Evolutionary conservation across 2,113 vertebrate species (phyloP).

Genomic region (Oryzias javanicus): DNA sequence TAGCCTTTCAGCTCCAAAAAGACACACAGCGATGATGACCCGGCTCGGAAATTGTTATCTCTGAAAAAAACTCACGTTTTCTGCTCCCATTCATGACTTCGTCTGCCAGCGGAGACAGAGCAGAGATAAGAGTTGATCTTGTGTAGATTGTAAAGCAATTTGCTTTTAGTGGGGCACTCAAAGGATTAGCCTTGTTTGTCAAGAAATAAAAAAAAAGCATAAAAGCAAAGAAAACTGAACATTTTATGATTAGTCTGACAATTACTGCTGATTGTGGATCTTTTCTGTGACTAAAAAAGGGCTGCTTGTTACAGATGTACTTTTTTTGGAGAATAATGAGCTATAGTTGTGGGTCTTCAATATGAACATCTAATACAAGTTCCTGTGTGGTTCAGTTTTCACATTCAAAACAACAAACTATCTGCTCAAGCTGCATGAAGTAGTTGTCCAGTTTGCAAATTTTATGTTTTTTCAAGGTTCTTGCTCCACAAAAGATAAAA

Average conservation of each 20-base stretch:
- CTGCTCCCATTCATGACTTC: slow-evolving; percentile 14
- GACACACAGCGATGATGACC: slow-evolving; percentile 24
- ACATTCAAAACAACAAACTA: too few relatives aligned
- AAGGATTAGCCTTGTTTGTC: slow-evolving; percentile 2
- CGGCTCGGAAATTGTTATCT: slow-evolving; percentile 9
- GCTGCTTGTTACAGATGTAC: too few relatives aligned
- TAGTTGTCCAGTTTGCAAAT: slow-evolving; percentile 10
- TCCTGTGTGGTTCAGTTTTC: slow-evolving; percentile 19
- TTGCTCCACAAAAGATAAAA: slow-evolving; percentile 1
- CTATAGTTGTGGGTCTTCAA: slow-evolving; percentile 12
- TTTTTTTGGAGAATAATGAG: slow-evolving; percentile 1
- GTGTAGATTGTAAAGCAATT: slow-evolving; percentile 1
- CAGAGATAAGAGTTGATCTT: slow-evolving; percentile 1
- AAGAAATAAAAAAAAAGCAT: slow-evolving; percentile 3
- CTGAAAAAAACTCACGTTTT: background rate
- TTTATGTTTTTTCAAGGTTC: slow-evolving; percentile 4
- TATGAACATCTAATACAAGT: background rate
- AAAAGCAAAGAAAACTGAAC: background rate
- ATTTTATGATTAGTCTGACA: background rate
- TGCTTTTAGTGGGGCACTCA: slow-evolving; percentile 2
- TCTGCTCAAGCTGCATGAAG: background rate
- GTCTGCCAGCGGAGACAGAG: slow-evolving; percentile 2
- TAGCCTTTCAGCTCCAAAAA: slow-evolving; percentile 24
- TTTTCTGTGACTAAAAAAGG: background rate
- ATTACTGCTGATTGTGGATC: background rate